Percentiles rank a stretch among this genome's conserved stretches.
These are phyloP conservation scores for Aplochiton taeniatus DNA, from an alignment of 2,797 vertebrate species.

Conservation along the genomic window DNA sequence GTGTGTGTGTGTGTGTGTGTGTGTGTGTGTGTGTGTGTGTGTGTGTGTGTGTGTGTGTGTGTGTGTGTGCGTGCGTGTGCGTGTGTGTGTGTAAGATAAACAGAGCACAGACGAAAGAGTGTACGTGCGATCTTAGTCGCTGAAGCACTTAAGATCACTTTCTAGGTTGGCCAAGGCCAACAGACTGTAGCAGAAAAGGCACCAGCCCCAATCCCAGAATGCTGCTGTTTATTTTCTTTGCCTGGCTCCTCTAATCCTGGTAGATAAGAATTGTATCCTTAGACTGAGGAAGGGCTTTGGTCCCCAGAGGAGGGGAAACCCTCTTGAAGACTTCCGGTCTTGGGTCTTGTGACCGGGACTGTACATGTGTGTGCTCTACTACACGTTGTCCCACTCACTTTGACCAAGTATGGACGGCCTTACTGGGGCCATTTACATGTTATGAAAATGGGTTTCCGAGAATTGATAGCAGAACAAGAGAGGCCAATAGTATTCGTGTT, in stretches of 20 bases:
- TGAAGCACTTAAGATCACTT: slow-evolving; percentile 13
- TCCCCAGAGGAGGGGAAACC: slow-evolving; percentile 45
- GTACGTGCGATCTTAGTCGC: not conserved
- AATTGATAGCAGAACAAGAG: not conserved
- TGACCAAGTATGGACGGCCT: slow-evolving; percentile 17
- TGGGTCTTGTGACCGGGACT: slow-evolving; percentile 5
- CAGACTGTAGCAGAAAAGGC: slow-evolving; percentile 34
- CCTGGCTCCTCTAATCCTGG: slow-evolving; percentile 22
- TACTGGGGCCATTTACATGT: slow-evolving; percentile 43
- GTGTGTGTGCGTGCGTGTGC: not conserved
- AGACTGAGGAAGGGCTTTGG: slow-evolving; percentile 56
- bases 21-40: not conserved
- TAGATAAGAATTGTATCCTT: slow-evolving; percentile 50
- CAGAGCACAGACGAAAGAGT: no score
- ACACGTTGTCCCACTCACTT: slow-evolving; percentile 25
- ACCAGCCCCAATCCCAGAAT: slow-evolving; percentile 46
- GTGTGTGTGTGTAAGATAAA: not conserved
- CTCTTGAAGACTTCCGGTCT: slow-evolving; percentile 45
- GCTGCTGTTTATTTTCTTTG: slow-evolving; percentile 42
- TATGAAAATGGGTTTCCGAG: slow-evolving; percentile 34
- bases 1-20: slow-evolving; percentile 12
- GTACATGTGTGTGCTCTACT: slow-evolving; percentile 15
- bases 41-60: slow-evolving; percentile 10
- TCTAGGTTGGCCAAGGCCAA: slow-evolving; percentile 48
- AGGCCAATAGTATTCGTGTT: not conserved